These are phyloP conservation scores for Cyrtonyx montezumae DNA, from an alignment of 2,113 vertebrate species.

Conservation along the genomic window DNA sequence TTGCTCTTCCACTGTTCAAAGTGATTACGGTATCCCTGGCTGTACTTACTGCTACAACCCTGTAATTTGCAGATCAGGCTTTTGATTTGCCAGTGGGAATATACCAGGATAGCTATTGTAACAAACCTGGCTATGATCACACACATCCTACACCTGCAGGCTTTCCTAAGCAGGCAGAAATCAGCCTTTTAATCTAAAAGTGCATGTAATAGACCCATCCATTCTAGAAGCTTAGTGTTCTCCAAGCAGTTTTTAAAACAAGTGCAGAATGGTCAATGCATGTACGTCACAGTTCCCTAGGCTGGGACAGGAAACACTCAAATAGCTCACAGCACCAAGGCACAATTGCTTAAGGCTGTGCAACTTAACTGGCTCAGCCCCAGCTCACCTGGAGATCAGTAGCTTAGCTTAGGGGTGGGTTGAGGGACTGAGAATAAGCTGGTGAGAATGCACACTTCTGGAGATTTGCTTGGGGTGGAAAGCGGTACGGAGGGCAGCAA, in stretches of 20 bases:
- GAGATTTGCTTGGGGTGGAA: background rate
- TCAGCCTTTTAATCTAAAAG: background rate
- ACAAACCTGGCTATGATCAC: background rate
- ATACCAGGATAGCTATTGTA: background rate
- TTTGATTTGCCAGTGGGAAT: background rate
- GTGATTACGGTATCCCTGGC: background rate
- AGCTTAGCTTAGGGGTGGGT: background rate
- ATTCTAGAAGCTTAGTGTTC: background rate
- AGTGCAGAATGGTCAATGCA: background rate
- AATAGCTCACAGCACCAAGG: background rate
- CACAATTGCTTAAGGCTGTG: background rate
- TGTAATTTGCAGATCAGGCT: conserved; percentile 46
- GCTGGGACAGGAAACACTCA: background rate
- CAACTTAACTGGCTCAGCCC: background rate
- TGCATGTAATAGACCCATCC: background rate
- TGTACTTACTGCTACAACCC: conserved; percentile 1
- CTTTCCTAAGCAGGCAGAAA: background rate
- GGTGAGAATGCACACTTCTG: accelerated
- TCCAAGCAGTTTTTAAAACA: background rate
- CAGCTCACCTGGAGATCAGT: background rate
- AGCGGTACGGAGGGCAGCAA: accelerated
- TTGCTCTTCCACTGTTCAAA: conserved; percentile 26
- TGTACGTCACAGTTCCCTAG: background rate
- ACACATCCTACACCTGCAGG: background rate
- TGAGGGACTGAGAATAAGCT: accelerated